Conservation (phyloP, 2,888 invertebrate species). For the Stenodera caucasica region DNA sequence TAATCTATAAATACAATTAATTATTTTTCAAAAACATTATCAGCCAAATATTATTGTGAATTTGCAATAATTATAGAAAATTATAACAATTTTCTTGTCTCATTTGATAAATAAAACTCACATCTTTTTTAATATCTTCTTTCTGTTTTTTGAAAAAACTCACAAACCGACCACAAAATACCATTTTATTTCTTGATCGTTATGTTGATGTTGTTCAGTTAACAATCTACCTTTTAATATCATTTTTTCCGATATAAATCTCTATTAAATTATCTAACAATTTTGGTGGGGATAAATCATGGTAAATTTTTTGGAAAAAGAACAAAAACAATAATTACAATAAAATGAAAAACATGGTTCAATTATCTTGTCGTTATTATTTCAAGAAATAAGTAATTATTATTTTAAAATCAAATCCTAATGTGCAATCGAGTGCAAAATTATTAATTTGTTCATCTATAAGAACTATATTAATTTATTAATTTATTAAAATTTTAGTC, state of each 20-base stretch:
- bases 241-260: not conserved
- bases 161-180: not conserved
- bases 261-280: not conserved
- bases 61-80: too few species aligned
- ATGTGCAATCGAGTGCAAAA: not conserved
- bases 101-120: not conserved
- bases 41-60: too few species aligned
- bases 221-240: not conserved
- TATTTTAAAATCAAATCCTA: too few species aligned
- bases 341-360: not conserved
- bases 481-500: not conserved
- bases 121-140: not conserved
- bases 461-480: not conserved
- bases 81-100: not conserved
- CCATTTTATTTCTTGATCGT: not conserved
- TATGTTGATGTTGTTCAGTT: not conserved
- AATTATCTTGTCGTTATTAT: too few species aligned
- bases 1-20: too few species aligned
- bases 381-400: too few species aligned
- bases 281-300: not conserved
- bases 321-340: not conserved
- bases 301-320: not conserved
- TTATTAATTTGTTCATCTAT: conserved; percentile 3
- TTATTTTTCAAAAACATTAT: too few species aligned
- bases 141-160: not conserved